Conservation (phyloP, 1,140 invertebrate genomes). For the Plectus sambesii region DNA sequence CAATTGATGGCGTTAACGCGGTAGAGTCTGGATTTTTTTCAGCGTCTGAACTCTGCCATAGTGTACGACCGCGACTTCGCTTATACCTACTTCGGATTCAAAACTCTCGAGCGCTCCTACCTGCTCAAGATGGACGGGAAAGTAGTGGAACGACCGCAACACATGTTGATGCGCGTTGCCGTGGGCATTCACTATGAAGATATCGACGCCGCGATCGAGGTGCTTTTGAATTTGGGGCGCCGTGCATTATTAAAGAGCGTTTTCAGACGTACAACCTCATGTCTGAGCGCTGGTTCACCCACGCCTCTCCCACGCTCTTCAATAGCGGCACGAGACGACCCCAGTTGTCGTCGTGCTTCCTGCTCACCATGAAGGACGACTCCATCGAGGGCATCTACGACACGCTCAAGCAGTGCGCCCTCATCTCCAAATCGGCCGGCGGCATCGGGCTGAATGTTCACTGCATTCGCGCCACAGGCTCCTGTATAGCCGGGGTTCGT, state of each 20-base stretch:
- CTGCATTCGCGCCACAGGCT: constrained; percentile 80
- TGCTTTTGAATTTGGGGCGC: constrained; percentile 15
- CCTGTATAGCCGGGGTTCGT: constrained; percentile 68
- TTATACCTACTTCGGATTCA: constrained; percentile 98
- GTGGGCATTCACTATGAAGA: constrained; percentile 92
- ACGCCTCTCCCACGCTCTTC: constrained; percentile 92
- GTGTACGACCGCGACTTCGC: constrained; percentile 93
- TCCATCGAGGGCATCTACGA: constrained; percentile 97
- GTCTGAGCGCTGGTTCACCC: constrained; percentile 91
- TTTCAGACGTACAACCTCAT: constrained; percentile 76
- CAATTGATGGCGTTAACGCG: background rate
- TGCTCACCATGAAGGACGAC: constrained; percentile 86
- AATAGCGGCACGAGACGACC: constrained; percentile 80
- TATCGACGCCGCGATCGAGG: constrained; percentile 76
- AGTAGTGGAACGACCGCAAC: constrained; percentile 88
- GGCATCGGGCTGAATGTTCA: constrained; percentile 95
- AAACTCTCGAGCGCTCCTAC: constrained; percentile 90
- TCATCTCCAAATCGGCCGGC: constrained; percentile 92
- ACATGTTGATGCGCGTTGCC: constrained; percentile 95
- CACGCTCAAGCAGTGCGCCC: constrained; percentile 80
- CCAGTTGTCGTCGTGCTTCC: constrained; percentile 87
- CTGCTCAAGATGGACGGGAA: constrained; percentile 83
- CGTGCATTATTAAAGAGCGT: background rate
- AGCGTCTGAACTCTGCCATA: constrained; percentile 78
- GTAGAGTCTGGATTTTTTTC: constrained; percentile 26